phyloP scores from a whole-genome alignment of 1,140 invertebrate species.

The Hyposmocoma kahamanoa region DNA sequence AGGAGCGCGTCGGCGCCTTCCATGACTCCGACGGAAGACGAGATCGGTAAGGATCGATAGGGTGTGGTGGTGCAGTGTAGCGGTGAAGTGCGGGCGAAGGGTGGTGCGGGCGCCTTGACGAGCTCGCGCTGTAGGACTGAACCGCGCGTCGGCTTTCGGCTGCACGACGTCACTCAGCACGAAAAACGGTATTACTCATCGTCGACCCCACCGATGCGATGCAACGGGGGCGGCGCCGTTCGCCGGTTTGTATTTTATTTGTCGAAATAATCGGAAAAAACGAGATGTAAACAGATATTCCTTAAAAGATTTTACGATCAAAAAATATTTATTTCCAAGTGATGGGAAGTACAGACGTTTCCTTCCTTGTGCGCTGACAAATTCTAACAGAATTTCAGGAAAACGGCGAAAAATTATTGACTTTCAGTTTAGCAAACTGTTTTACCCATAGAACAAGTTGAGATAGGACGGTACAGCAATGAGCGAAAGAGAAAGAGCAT shows the following conservation, averaged over 20 bases:
- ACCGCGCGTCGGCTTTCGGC: constrained; percentile 39
- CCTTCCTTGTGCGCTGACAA: neutral
- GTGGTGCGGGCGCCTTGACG: constrained; percentile 35
- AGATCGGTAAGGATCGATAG: constrained; percentile 36
- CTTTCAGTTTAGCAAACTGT: constrained; percentile 24
- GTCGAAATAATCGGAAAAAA: neutral
- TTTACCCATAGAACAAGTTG: constrained; percentile 32
- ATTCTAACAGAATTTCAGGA: neutral
- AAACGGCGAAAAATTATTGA: constrained; percentile 28
- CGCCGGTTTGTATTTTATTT: constrained; percentile 19
- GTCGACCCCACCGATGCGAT: constrained; percentile 28
- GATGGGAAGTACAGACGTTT: neutral
- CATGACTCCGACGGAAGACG: constrained; percentile 30
- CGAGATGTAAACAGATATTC: neutral
- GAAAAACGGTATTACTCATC: constrained; percentile 65
- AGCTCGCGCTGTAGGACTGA: constrained; percentile 50
- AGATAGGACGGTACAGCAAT: no score
- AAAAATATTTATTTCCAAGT: neutral
- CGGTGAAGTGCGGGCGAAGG: constrained; percentile 28
- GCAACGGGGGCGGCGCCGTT: constrained; percentile 30
- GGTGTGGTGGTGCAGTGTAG: constrained; percentile 36
- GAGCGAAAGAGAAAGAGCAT: no score
- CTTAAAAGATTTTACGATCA: neutral
- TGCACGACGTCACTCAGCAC: constrained; percentile 65
- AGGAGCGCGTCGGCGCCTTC: constrained; percentile 48